These are phyloP conservation scores for Carcharodon carcharias DNA, from an alignment of 2,797 vertebrate genomes.

Conservation along the genomic window DNA sequence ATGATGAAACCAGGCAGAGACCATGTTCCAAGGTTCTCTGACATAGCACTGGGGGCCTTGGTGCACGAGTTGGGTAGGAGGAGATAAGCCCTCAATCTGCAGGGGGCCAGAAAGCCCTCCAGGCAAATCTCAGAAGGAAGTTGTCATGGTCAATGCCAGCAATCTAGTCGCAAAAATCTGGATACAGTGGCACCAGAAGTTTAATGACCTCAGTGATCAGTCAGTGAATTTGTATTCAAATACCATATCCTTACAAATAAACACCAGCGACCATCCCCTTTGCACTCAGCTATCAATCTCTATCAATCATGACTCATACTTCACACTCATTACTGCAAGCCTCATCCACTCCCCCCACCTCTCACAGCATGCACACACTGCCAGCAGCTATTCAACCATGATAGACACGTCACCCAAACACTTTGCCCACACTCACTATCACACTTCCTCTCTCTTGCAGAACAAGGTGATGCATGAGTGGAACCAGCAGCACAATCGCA, in stretches of 20 bases:
- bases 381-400: neutral
- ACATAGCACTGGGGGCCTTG: neutral
- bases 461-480: neutral
- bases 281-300: neutral
- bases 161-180: neutral
- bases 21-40: neutral
- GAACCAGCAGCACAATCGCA: neutral
- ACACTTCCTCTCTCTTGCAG: neutral
- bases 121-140: neutral
- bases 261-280: neutral
- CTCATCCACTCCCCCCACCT: neutral
- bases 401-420: neutral
- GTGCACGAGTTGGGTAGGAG: neutral
- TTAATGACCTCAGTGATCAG: neutral
- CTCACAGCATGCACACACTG: neutral
- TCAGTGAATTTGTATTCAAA: neutral
- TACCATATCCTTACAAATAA: neutral
- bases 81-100: neutral
- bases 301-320: neutral
- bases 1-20: neutral
- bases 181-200: neutral
- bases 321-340: neutral
- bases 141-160: neutral
- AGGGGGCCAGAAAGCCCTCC: neutral
- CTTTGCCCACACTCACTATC: too few species aligned